A percentile compares a stretch with the other conserved stretches of the same genome.
These are phyloP conservation scores for Rhaphigaster nebulosa DNA, from an alignment of 2,888 invertebrate genomes.

Conservation along the genomic window DNA sequence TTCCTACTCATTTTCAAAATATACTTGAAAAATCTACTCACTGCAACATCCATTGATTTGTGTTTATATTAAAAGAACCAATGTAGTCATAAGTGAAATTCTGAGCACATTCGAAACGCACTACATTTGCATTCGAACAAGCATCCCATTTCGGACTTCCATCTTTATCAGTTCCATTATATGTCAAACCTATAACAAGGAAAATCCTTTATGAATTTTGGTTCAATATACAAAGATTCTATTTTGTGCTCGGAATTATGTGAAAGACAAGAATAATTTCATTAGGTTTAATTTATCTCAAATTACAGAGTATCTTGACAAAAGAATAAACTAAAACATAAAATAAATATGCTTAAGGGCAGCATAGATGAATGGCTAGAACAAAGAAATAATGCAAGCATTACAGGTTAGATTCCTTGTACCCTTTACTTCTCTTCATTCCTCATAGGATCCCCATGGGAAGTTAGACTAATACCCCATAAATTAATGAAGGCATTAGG, in stretches of 20 bases:
- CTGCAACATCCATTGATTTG: conserved; percentile 94
- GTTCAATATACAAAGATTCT: not conserved
- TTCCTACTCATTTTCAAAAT: not conserved
- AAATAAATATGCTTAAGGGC: too few species aligned
- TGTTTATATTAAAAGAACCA: conserved; percentile 94
- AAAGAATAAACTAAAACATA: too few species aligned
- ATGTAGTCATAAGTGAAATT: conserved; percentile 87
- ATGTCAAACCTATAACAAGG: conserved; percentile 82
- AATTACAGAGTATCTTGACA: too few species aligned
- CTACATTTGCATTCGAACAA: conserved; percentile 89
- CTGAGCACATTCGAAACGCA: conserved; percentile 84
- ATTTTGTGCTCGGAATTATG: too few species aligned
- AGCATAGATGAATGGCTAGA: too few species aligned
- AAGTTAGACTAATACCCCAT: too few species aligned
- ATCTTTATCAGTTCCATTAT: conserved; percentile 79
- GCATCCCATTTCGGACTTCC: conserved; percentile 85
- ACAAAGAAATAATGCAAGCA: too few species aligned
- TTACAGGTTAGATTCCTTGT: too few species aligned
- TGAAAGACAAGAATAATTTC: not conserved
- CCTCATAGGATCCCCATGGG: too few species aligned
- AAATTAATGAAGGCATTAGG: too few species aligned
- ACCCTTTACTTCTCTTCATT: too few species aligned
- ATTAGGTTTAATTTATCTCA: too few species aligned
- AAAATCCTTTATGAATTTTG: not conserved
- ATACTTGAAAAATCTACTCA: conserved; percentile 68